Conservation (phyloP, 2,113 vertebrate genomes). For the Trematocara zebra region DNA sequence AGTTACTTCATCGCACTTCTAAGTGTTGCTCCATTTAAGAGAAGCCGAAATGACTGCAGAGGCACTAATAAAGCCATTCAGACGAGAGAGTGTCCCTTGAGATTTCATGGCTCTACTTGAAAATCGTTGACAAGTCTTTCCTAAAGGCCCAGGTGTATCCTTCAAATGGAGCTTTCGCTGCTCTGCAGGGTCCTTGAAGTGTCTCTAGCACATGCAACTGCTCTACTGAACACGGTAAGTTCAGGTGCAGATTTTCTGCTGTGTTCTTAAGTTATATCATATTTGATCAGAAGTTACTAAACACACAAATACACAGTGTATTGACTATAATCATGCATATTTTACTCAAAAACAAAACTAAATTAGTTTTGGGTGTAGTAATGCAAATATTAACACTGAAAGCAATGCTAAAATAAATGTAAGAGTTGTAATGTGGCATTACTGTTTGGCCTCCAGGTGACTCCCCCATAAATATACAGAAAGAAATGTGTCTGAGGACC, state of each 20-base stretch:
- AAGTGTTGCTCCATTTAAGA: slow-evolving; percentile 74
- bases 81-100: slow-evolving; percentile 36
- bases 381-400: not conserved
- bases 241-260: not conserved
- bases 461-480: not conserved
- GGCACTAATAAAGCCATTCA: slow-evolving; percentile 74
- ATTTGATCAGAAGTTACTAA: not conserved
- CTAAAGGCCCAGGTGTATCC: slow-evolving; percentile 63
- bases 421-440: not conserved
- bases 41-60: slow-evolving; percentile 63
- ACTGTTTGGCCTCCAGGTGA: not conserved
- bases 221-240: not conserved
- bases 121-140: slow-evolving; percentile 51
- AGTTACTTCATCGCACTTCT: slow-evolving; percentile 76
- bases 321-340: not conserved
- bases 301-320: not conserved
- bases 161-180: slow-evolving; percentile 29
- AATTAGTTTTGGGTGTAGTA: not conserved
- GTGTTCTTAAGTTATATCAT: not conserved
- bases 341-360: not conserved
- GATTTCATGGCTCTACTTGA: slow-evolving; percentile 41
- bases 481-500: not conserved
- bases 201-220: slow-evolving; percentile 7
- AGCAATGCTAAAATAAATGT: not conserved
- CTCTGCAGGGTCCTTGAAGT: not conserved